Base-by-base conservation (phyloP, 2,113 vertebrate species). In the Hymenochirus boettgeri region DNA sequence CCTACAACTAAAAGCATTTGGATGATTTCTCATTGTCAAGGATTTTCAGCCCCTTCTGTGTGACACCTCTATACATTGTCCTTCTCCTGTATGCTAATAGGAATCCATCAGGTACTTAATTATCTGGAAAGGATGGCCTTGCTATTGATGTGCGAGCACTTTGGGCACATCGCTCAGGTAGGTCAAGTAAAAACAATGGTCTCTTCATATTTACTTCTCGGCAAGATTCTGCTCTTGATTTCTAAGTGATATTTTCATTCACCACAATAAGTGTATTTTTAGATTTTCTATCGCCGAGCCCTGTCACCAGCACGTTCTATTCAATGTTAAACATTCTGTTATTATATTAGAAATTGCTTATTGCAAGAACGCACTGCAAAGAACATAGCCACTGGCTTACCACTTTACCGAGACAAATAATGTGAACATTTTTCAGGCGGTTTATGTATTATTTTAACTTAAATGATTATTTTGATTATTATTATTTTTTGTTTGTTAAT, bases 11-110 rank as follows among this genome's bases (percentile, higher is more conserved):
- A 47, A 37, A 48, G 42, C 54, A 37, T 50, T 57, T 65, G 25
- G 47, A 27, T 48, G 27, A 65, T 57, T 65, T 56, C 54, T 35
- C 53, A 50, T 57, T 65, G 54, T 65, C 54, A 57, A 57, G 26
- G 42, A 46, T 57, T 27, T 19, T 50, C 39, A 11, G 50, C 33
- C 54, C 39, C 33, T 54, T 42, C 21, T 37, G 27, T 62, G 21
- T 62, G 46, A 62, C 60, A 64, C 52, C 19, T 57, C 10, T 55
- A 27, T 42, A 29, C 19, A 19, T 22, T 33, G 62, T 65, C 17
- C 42, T 39, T 48, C 46, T 22, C 27, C 5, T 22, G n/a, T 39
- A 45, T 25, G 19, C 42, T 65, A 35, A 57, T 27, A 57, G 39
- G 33, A 48, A 65, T 50, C 53, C 42, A 50, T 65, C 54, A 57